Evolutionary conservation across 2,888 invertebrate genomes (phyloP).

Genomic region (Aelia acuminata): DNA sequence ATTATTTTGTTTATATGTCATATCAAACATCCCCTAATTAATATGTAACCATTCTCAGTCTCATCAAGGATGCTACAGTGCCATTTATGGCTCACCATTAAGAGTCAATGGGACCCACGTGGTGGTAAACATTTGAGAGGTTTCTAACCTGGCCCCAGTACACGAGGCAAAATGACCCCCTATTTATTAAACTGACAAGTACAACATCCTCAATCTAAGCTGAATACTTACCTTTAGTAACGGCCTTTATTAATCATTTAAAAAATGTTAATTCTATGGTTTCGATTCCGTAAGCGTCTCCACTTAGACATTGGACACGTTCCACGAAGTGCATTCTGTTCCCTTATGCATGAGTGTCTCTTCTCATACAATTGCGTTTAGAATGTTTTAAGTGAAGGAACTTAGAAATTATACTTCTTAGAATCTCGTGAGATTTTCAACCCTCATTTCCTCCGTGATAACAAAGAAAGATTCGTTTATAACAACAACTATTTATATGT

Average conservation of each 20-base stretch:
- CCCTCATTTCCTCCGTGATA: neutral
- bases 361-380: neutral
- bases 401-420: conserved; percentile 3
- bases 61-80: neutral
- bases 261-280: conserved; percentile 10
- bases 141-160: neutral
- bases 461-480: neutral
- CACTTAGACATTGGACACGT: conserved; percentile 10
- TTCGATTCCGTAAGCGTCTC: neutral
- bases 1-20: neutral
- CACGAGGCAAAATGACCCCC: neutral
- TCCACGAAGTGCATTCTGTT: conserved; percentile 32
- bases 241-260: conserved; percentile 30
- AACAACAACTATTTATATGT: no score
- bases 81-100: neutral
- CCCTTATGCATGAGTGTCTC: conserved; percentile 18
- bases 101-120: neutral
- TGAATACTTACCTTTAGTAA: conserved; percentile 31
- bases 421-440: neutral
- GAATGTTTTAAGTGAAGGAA: neutral
- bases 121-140: neutral
- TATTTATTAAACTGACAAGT: conserved; percentile 5
- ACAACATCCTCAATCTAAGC: conserved; percentile 38
- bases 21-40: neutral
- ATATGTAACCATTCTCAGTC: neutral